Evolutionary conservation across 2,888 invertebrate genomes (phyloP).

Genomic region (Biston stratarius): DNA sequence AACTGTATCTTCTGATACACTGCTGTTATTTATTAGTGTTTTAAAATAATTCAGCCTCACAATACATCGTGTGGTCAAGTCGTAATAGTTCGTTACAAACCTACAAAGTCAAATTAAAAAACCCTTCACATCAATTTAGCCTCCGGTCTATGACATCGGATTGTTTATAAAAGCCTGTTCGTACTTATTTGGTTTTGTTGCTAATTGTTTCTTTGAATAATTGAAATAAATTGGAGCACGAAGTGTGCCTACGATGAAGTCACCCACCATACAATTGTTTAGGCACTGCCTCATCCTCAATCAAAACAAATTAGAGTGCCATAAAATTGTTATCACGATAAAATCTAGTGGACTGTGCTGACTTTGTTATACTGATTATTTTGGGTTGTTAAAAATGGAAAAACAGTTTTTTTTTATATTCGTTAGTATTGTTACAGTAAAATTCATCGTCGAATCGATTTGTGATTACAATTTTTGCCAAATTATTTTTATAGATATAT

Average conservation of each 20-base stretch:
- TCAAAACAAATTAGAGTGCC: background rate
- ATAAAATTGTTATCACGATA: background rate
- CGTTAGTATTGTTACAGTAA: background rate
- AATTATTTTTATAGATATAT: background rate
- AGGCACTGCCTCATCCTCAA: slow-evolving; percentile 1
- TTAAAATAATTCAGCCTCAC: background rate
- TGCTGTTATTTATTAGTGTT: too few relatives aligned
- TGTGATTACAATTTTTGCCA: too few relatives aligned
- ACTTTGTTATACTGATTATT: background rate
- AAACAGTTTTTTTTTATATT: background rate
- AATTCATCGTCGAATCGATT: too few relatives aligned
- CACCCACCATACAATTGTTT: background rate
- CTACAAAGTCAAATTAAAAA: slow-evolving; percentile 1
- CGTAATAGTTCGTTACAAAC: background rate
- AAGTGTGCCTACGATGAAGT: slow-evolving; percentile 6
- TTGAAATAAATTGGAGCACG: slow-evolving; percentile 30
- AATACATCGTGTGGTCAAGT: background rate
- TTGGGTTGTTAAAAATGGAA: background rate
- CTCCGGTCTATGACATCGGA: background rate
- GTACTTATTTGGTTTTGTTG: background rate
- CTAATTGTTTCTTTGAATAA: slow-evolving; percentile 25
- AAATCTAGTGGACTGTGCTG: background rate
- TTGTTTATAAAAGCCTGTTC: slow-evolving; percentile 2
- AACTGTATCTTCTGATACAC: too few relatives aligned
- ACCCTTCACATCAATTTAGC: background rate